Percentiles rank a stretch among this genome's conserved stretches.
phyloP scores from a whole-genome alignment of 2,113 vertebrate species.

The Sinocyclocheilus anshuiensis region DNA sequence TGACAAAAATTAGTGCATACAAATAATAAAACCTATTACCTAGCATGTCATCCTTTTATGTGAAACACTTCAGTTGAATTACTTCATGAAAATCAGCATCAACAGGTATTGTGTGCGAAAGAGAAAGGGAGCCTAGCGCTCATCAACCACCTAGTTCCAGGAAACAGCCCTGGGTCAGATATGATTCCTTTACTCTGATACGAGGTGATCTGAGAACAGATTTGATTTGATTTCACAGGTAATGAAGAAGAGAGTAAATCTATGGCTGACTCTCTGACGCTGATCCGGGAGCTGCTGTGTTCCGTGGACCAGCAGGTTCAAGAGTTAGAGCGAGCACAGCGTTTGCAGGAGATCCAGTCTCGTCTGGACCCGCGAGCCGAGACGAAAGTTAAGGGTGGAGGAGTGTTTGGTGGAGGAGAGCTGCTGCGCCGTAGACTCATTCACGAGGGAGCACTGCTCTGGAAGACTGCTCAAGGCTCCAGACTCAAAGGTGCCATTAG shows the following conservation, averaged over 20 bases:
- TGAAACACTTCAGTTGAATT: not conserved
- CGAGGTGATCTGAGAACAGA: not conserved
- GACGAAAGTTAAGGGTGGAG: constrained; percentile 75
- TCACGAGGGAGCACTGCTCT: constrained; percentile 85
- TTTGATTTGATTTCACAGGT: constrained; percentile 65
- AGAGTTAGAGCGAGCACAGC: constrained; percentile 80
- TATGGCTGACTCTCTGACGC: constrained; percentile 70
- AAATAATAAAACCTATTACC: too few species aligned
- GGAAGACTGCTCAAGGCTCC: constrained; percentile 80
- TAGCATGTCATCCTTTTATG: not conserved
- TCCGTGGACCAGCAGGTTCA: constrained; percentile 87
- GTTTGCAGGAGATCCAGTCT: constrained; percentile 86
- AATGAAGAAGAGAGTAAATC: constrained; percentile 79
- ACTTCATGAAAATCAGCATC: not conserved
- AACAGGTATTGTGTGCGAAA: not conserved
- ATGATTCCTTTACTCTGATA: not conserved
- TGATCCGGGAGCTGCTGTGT: constrained; percentile 85
- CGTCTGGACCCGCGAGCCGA: constrained; percentile 81
- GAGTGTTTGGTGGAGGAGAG: constrained; percentile 83
- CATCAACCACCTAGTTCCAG: not conserved
- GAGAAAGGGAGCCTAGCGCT: not conserved
- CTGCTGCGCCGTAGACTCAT: constrained; percentile 84
- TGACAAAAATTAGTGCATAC: too few species aligned
- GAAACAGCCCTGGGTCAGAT: not conserved
- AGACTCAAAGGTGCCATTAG: constrained; percentile 84